Evolutionary conservation across 2,888 invertebrate genomes (phyloP), one percentile per base, ranked within the genome.

Genomic region (Digitonthophagus gazella): DNA sequence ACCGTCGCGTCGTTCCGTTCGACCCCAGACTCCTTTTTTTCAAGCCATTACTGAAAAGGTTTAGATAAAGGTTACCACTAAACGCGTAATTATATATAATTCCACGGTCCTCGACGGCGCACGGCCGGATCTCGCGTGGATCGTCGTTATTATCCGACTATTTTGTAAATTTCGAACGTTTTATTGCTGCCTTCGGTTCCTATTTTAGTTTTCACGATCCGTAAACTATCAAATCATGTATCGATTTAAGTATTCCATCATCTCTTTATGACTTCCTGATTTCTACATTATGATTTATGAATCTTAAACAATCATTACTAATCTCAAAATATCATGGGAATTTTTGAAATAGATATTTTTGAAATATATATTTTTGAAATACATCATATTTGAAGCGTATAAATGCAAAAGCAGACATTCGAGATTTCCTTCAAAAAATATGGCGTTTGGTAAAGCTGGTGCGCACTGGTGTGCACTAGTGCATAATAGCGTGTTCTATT

Each of bases 51-150:
- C 44, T 44, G 65, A 64, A 69, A 64, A 67, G 70, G 65, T 70
- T 61, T 65, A 70, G 72, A 70, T 72, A 72, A 72, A 72, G 68
- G 69, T 70, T 72, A 71, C 71, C 66, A 71, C 70, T 72, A 72
- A 72, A 71, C 69, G 71, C 70, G 63, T 72, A 72, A 72, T 72
- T 72, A 72, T 72, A 71, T 72, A 72, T 72, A 72, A 72, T 72
- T 61, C 20, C 61, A 18, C n/a, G 61, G 61, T 61, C 61, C 61
- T 19, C 18, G 61, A 18, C 18, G 20, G 61, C 8, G 8, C 20
- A 61, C 61, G 61, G 18, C 61, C 18, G 61, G 6, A 66, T 28
- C 55, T 61, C 61, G 20, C 18, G 18, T 61, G 61, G 61, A 69
- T 69, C 67, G 28, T 69, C 67, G 57, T 58, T 58, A 69, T 67